phyloP scores from a whole-genome alignment of 2,113 vertebrate species.

The Grammomys dolichurus region DNA sequence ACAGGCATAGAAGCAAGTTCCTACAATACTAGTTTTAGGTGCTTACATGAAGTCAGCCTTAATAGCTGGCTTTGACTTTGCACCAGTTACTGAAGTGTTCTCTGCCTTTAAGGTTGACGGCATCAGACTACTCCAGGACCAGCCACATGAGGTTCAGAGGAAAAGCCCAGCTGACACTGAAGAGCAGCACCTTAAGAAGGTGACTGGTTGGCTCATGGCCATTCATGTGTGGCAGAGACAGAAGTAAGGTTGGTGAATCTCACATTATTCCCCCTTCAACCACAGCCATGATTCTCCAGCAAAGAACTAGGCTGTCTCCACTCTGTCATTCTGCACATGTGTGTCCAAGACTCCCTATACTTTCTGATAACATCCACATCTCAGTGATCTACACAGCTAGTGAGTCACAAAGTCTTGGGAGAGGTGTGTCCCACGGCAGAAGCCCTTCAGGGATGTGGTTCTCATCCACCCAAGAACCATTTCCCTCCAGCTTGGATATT shows the following conservation, averaged over 20 bases:
- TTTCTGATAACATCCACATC: not conserved
- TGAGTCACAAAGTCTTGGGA: constrained; percentile 60
- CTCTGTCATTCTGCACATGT: not conserved
- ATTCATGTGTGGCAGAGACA: not conserved
- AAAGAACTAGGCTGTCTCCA: not conserved
- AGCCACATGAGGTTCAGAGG: constrained; percentile 37
- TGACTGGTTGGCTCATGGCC: not conserved
- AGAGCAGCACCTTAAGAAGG: not conserved
- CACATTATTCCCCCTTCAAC: not conserved
- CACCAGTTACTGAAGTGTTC: constrained; percentile 59
- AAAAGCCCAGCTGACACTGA: not conserved
- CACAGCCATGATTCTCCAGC: not conserved
- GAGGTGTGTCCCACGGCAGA: constrained; percentile 59
- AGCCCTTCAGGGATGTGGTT: constrained; percentile 76
- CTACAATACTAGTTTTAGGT: not conserved
- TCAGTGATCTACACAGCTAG: not conserved
- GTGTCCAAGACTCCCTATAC: not conserved
- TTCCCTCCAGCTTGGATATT: constrained; percentile 71
- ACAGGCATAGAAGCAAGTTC: not conserved
- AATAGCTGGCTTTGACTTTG: constrained; percentile 54
- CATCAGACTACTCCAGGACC: constrained; percentile 21
- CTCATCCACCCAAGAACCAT: constrained; percentile 68
- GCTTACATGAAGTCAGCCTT: constrained; percentile 26
- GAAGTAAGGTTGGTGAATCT: not conserved
- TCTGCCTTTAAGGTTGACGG: not conserved